phyloP scores from a whole-genome alignment of 92 coral and sea anemone species.

The Paramuricea clavata region DNA sequence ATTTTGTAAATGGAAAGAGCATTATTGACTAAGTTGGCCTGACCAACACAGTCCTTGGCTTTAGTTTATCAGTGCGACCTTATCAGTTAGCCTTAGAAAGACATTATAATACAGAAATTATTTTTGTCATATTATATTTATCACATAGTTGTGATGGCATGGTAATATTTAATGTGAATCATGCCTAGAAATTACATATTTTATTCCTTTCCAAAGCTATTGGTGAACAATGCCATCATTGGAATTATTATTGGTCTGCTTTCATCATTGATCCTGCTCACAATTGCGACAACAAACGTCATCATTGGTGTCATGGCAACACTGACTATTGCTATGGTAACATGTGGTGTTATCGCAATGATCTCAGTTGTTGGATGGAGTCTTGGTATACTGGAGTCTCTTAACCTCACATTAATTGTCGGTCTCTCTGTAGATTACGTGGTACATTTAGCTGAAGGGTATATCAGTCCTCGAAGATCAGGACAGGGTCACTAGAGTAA shows the following conservation, averaged over 20 bases:
- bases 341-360: constrained; percentile 76
- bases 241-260: constrained; percentile 72
- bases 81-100: too few relatives aligned
- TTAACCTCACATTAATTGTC: constrained; percentile 80
- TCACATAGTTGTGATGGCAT: not conserved
- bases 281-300: constrained; percentile 74
- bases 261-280: constrained; percentile 64
- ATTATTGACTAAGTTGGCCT: too few relatives aligned
- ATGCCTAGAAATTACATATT: not conserved
- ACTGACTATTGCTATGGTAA: constrained; percentile 68
- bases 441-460: constrained; percentile 80
- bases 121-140: too few relatives aligned
- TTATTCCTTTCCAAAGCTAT: constrained; percentile 53
- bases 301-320: constrained; percentile 71
- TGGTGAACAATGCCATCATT: constrained; percentile 71
- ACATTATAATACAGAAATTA: too few relatives aligned
- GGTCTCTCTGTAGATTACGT: constrained; percentile 87
- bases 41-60: not conserved
- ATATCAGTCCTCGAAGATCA: constrained; percentile 57
- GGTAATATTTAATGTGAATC: too few relatives aligned
- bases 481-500: constrained; percentile 62
- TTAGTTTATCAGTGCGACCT: not conserved
- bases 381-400: constrained; percentile 80
- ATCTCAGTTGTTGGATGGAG: constrained; percentile 79
- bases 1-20: too few relatives aligned